phyloP scores from a whole-genome alignment of 2,797 vertebrate species.

The Coranthus polyacanthus region DNA sequence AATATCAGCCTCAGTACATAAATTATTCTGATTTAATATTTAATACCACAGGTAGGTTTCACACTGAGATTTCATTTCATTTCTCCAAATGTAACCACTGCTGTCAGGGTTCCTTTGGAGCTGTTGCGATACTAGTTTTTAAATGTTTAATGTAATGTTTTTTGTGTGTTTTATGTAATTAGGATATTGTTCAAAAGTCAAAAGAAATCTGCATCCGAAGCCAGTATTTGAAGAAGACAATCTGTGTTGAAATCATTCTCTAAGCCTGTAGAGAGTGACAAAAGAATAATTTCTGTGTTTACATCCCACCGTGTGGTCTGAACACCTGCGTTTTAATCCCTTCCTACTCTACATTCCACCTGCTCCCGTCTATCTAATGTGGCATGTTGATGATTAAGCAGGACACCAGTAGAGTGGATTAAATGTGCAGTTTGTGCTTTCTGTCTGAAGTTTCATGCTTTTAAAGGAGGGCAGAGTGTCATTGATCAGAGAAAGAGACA shows the following conservation, averaged over 20 bases:
- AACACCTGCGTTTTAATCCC: slow-evolving; percentile 24
- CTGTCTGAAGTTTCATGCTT: slow-evolving; percentile 56
- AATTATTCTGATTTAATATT: background rate
- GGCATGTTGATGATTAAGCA: slow-evolving; percentile 63
- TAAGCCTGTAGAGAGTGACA: background rate
- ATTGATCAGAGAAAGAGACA: slow-evolving; percentile 63
- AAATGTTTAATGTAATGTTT: too few species aligned
- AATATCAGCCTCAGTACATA: background rate
- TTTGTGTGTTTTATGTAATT: too few species aligned
- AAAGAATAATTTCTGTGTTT: slow-evolving; percentile 11
- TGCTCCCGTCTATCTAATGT: slow-evolving; percentile 19
- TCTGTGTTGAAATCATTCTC: too few species aligned
- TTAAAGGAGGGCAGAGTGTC: slow-evolving; percentile 64
- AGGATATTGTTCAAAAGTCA: too few species aligned
- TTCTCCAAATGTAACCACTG: background rate
- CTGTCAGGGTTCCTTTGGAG: too few species aligned
- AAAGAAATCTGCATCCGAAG: too few species aligned
- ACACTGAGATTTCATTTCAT: background rate
- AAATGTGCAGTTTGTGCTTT: slow-evolving; percentile 59
- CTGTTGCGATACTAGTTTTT: too few species aligned
- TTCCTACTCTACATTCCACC: slow-evolving; percentile 12
- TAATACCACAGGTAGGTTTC: background rate
- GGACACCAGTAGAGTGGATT: slow-evolving; percentile 54
- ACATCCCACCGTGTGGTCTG: slow-evolving; percentile 4
- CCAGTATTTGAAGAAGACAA: too few species aligned